Conservation (phyloP, 2,797 vertebrate genomes). For the Chromis chromis region DNA sequence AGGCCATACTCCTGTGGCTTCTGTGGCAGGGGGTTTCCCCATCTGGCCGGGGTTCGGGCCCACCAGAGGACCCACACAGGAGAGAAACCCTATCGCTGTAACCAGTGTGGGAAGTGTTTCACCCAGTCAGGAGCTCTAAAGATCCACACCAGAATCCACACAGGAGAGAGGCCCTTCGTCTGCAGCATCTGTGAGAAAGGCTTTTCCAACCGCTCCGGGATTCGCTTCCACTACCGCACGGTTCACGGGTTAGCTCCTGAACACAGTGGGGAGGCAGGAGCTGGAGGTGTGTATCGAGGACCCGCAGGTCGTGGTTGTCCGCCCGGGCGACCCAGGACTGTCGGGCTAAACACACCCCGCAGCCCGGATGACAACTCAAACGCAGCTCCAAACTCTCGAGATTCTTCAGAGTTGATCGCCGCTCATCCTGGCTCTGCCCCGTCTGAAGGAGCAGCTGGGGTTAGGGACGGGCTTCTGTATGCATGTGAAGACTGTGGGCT, state of each 20-base stretch:
- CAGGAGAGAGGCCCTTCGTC: conserved; percentile 85
- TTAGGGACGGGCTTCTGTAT: conserved; percentile 66
- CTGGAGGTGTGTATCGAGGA: conserved; percentile 29
- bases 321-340: conserved; percentile 61
- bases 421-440: not conserved
- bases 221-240: conserved; percentile 86
- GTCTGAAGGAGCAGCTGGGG: conserved; percentile 25
- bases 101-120: conserved; percentile 87
- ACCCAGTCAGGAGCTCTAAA: conserved; percentile 88
- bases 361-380: not conserved
- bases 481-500: conserved; percentile 86
- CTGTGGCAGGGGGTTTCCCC: conserved; percentile 85
- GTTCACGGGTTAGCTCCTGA: conserved; percentile 80
- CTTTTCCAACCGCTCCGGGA: conserved; percentile 86
- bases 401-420: conserved; percentile 2
- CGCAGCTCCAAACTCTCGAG: conserved; percentile 10
- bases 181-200: conserved; percentile 84
- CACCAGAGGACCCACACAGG: conserved; percentile 88
- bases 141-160: conserved; percentile 86
- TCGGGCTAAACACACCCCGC: conserved; percentile 6
- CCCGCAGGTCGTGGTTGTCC: conserved; percentile 47
- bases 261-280: conserved; percentile 46
- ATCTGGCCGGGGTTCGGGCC: conserved; percentile 85
- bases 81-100: conserved; percentile 86
- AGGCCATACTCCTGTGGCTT: conserved; percentile 84